A percentile compares a stretch with the other conserved stretches of the same genome.
These are phyloP conservation scores for Drosophila pandora DNA, from an alignment of 1,140 invertebrate species.

Conservation along the genomic window DNA sequence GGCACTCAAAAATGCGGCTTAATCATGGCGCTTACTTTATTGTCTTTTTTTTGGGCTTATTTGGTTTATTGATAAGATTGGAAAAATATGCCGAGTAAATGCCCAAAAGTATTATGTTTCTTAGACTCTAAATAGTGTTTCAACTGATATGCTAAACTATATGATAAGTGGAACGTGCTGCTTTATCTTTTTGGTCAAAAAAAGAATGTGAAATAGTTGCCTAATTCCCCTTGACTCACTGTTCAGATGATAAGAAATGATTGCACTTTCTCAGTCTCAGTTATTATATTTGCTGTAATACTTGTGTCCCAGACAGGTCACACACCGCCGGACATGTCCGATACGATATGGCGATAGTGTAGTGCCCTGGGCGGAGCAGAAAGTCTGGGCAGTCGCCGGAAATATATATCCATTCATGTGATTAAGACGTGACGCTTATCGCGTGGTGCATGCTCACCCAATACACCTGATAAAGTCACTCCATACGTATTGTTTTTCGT, in stretches of 20 bases:
- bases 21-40: slow-evolving; percentile 7
- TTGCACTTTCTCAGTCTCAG: slow-evolving; percentile 45
- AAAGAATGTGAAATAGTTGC: neutral
- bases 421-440: slow-evolving; percentile 60
- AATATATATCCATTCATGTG: slow-evolving; percentile 62
- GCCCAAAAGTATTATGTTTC: neutral
- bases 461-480: slow-evolving; percentile 58
- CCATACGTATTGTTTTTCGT: neutral
- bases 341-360: slow-evolving; percentile 36
- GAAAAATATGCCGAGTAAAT: neutral
- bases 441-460: slow-evolving; percentile 24
- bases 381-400: neutral
- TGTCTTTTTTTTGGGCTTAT: neutral
- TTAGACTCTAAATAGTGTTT: neutral
- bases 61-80: slow-evolving; percentile 1
- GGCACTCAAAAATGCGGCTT: neutral
- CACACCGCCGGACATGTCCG: slow-evolving; percentile 39
- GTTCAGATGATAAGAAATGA: slow-evolving; percentile 24
- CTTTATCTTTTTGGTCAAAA: neutral
- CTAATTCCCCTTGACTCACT: slow-evolving; percentile 3
- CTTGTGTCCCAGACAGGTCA: slow-evolving; percentile 16
- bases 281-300: neutral
- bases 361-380: neutral
- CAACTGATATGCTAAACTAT: neutral
- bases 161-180: neutral